Base-by-base conservation (phyloP, 2,797 vertebrate genomes). In the Darevskia nairensis region DNA sequence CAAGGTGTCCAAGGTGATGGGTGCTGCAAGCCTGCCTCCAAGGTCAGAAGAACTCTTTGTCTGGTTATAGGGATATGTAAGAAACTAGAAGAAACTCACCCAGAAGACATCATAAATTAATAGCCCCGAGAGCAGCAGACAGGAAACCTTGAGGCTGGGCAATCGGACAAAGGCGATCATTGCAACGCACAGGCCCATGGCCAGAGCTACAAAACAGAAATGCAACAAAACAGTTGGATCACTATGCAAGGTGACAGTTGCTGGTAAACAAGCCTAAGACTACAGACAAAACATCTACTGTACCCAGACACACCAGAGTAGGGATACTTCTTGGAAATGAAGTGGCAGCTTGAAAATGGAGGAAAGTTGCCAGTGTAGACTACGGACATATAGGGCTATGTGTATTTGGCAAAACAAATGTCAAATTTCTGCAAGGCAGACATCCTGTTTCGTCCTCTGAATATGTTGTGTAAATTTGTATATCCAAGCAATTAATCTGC, bases 101-200 rank as follows among this genome's bases (percentile, higher is more conserved):
- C 99, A 99, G 96, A 99, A 99, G 83, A 99, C 99, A 93, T 99
- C 99, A 90, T 99, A 99, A 96, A 99, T 99, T 94, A 99, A 98
- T 86, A 99, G 97, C 91, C 99, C 99, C 61, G 99, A 99, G 94
- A 99, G 97, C 82, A 99, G 97, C 96, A 99, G 97, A 96, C 99
- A 99, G 85, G 99, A 99, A 92, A 99, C 99, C 97, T 99, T 99
- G 94, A 99, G 98, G 97, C 99, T 99, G 74, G 99, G 99, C 93
- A 99, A 98, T 91, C 99, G 98, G 94, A 99, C 99, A 8, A 99
- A 99, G 95, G 99, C 99, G 59, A 99, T 99, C 99, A 99, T 99
- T 94, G 99, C 99, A 2, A 99, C 99, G 90, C 99, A 99, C 90
- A 99, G 97, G 88, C 99, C 99, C 99, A 99, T 99, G 87, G 99